phyloP scores from a whole-genome alignment of 1,140 invertebrate genomes.

The Heliothis virescens region DNA sequence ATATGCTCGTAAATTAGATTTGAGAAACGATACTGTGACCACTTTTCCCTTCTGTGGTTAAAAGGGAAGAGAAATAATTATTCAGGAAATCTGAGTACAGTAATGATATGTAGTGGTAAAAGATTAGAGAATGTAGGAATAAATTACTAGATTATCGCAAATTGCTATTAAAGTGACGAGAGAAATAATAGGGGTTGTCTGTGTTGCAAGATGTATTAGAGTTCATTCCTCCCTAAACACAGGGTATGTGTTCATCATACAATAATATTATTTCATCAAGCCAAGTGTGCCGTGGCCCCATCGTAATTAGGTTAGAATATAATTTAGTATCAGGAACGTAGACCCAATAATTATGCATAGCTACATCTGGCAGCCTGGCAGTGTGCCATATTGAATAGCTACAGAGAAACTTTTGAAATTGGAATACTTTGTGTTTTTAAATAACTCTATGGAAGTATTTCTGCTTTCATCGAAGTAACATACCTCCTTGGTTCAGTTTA shows the following conservation, averaged over 20 bases:
- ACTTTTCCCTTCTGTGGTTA: too few relatives aligned
- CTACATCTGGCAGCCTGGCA: slow-evolving; percentile 51
- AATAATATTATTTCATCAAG: slow-evolving; percentile 19
- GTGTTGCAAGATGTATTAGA: too few relatives aligned
- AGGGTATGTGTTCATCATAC: neutral
- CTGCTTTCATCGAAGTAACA: neutral
- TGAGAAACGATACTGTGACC: neutral
- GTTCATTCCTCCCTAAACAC: neutral
- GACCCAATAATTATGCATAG: slow-evolving; percentile 53
- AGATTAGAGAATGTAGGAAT: neutral
- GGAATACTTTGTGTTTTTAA: slow-evolving; percentile 26
- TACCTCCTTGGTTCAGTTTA: too few relatives aligned
- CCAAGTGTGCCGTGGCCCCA: slow-evolving; percentile 1
- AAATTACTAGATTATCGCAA: too few relatives aligned
- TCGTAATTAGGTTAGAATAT: slow-evolving; percentile 40
- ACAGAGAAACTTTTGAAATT: slow-evolving; percentile 33
- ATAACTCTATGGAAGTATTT: slow-evolving; percentile 8
- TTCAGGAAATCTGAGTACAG: too few relatives aligned
- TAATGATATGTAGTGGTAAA: too few relatives aligned
- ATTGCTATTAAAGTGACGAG: too few relatives aligned
- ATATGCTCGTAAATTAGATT: neutral
- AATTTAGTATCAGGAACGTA: slow-evolving; percentile 42
- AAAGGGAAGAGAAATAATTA: too few relatives aligned
- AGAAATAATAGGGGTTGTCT: too few relatives aligned
- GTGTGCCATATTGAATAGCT: slow-evolving; percentile 46